phyloP scores from a whole-genome alignment of 35 echinoderm and acorn worm species.

The Nesometra sesokonis region DNA sequence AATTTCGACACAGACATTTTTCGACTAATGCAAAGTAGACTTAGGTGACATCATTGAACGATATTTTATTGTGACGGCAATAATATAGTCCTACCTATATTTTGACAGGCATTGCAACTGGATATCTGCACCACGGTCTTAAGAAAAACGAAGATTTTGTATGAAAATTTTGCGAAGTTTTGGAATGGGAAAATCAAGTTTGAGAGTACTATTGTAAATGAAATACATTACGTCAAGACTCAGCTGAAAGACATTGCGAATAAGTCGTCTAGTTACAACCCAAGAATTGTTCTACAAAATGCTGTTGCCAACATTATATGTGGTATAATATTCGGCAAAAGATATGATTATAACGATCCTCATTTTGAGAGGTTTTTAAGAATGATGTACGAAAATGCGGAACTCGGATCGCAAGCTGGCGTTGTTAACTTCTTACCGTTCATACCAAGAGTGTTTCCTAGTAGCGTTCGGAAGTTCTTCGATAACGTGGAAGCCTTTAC shows the following conservation, averaged over 20 bases:
- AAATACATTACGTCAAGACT: constrained; percentile 7
- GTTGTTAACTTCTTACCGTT: constrained; percentile 19
- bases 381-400: neutral
- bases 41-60: too few relatives aligned
- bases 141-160: constrained; percentile 26
- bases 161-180: constrained; percentile 23
- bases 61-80: too few relatives aligned
- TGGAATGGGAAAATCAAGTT: constrained; percentile 35
- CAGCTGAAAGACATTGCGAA: neutral
- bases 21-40: too few relatives aligned
- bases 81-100: too few relatives aligned
- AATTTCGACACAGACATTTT: too few relatives aligned
- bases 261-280: neutral
- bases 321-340: constrained; percentile 29
- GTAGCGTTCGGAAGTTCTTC: neutral
- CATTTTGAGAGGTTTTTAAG: constrained; percentile 25
- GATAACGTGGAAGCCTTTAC: neutral
- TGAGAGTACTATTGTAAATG: constrained; percentile 31
- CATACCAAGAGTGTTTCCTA: constrained; percentile 48
- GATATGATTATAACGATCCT: constrained; percentile 29
- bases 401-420: neutral
- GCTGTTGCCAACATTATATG: constrained; percentile 41
- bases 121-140: neutral
- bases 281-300: neutral
- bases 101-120: neutral